phyloP scores from a whole-genome alignment of 2,888 invertebrate genomes.

The Dione vanillae region DNA sequence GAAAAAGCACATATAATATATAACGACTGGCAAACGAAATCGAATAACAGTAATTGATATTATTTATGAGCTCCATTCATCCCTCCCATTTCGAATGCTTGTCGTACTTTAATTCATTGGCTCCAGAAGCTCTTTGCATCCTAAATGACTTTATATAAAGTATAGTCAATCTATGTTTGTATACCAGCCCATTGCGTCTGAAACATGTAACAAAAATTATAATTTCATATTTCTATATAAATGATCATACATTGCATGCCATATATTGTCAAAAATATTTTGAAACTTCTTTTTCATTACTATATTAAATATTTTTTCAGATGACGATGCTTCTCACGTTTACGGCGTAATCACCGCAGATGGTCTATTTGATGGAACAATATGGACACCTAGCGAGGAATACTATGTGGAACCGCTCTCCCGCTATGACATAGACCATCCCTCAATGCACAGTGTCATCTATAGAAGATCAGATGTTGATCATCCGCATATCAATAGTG shows the following conservation, averaged over 20 bases:
- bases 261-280: neutral
- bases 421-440: conserved; percentile 85
- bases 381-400: conserved; percentile 90
- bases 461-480: conserved; percentile 92
- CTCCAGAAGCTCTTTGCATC: conserved; percentile 75
- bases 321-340: conserved; percentile 91
- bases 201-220: conserved; percentile 47
- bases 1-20: too few relatives aligned
- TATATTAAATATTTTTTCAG: conserved; percentile 79
- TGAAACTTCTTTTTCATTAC: neutral
- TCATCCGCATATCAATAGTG: conserved; percentile 69
- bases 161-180: conserved; percentile 70
- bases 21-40: conserved; percentile 31
- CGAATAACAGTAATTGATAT: conserved; percentile 68
- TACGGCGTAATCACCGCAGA: conserved; percentile 94
- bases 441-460: conserved; percentile 91
- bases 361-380: conserved; percentile 95
- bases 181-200: conserved; percentile 61
- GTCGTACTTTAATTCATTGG: conserved; percentile 80
- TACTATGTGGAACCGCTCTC: conserved; percentile 93
- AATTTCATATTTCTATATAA: conserved; percentile 3
- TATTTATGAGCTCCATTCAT: conserved; percentile 80
- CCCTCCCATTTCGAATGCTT: conserved; percentile 73
- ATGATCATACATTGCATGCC: neutral
- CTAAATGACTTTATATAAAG: conserved; percentile 80